Evolutionary conservation across 92 coral and sea anemone species (phyloP).

Genomic region (Phenganax marumi): DNA sequence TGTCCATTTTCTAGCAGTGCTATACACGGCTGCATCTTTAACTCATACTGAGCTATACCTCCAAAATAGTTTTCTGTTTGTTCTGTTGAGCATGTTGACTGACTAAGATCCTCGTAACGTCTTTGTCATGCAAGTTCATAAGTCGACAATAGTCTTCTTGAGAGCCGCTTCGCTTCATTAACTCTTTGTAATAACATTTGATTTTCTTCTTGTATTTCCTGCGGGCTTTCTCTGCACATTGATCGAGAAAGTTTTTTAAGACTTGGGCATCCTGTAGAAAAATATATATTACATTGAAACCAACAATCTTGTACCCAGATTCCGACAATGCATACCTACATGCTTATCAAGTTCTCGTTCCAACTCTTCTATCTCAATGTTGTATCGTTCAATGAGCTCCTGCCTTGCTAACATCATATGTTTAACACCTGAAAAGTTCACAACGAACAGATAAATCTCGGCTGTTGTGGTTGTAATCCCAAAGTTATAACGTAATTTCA

Average conservation of each 20-base stretch:
- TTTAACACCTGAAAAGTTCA: conserved; percentile 59
- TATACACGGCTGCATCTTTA: neutral
- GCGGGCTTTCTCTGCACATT: conserved; percentile 57
- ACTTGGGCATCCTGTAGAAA: conserved; percentile 77
- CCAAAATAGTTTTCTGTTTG: conserved; percentile 30
- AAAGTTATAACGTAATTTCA: neutral
- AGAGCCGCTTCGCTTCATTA: conserved; percentile 65
- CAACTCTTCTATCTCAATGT: conserved; percentile 74
- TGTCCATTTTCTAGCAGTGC: neutral
- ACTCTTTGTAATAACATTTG: conserved; percentile 68
- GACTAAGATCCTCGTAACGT: conserved; percentile 31
- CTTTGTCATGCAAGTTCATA: conserved; percentile 32
- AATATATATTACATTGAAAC: neutral
- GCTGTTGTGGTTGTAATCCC: neutral
- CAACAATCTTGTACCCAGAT: neutral
- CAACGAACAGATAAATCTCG: neutral
- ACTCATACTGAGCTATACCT: neutral
- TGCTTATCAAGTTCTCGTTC: conserved; percentile 69
- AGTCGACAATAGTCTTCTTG: conserved; percentile 12
- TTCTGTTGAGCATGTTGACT: conserved; percentile 24
- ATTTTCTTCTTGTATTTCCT: conserved; percentile 65
- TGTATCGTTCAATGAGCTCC: conserved; percentile 61
- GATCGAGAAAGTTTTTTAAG: conserved; percentile 59
- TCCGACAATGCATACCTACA: conserved; percentile 44
- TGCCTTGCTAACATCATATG: conserved; percentile 68